Conservation (phyloP, 2,113 vertebrate genomes). For the Saguinus midas region DNA sequence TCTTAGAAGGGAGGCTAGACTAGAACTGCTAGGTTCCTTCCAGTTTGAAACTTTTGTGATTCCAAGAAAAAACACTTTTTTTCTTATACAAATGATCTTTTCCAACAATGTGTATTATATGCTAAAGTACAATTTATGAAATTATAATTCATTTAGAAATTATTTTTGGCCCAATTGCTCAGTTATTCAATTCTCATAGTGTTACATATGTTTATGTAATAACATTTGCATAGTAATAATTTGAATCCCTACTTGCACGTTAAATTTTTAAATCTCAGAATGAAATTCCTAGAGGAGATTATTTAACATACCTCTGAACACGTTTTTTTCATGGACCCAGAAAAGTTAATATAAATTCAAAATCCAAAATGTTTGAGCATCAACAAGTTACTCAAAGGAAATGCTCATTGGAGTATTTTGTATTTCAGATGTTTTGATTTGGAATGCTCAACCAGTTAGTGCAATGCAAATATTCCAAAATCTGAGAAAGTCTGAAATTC, state of each 20-base stretch:
- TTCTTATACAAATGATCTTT: not conserved
- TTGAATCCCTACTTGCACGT: not conserved
- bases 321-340: not conserved
- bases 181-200: not conserved
- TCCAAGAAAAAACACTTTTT: not conserved
- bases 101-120: not conserved
- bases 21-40: not conserved
- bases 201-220: not conserved
- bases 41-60: not conserved
- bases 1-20: not conserved
- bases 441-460: not conserved
- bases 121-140: not conserved
- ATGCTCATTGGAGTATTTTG: not conserved
- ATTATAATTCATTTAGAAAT: constrained; percentile 10
- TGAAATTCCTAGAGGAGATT: constrained; percentile 16
- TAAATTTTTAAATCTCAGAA: not conserved
- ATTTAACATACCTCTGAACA: constrained; percentile 1
- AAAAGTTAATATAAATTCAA: not conserved
- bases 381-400: not conserved
- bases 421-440: not conserved
- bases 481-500: not conserved
- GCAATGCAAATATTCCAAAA: not conserved
- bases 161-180: not conserved
- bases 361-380: not conserved
- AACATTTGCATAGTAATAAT: not conserved